These are phyloP conservation scores for Pachydiplax longipennis DNA, from an alignment of 2,888 invertebrate genomes.

Conservation along the genomic window DNA sequence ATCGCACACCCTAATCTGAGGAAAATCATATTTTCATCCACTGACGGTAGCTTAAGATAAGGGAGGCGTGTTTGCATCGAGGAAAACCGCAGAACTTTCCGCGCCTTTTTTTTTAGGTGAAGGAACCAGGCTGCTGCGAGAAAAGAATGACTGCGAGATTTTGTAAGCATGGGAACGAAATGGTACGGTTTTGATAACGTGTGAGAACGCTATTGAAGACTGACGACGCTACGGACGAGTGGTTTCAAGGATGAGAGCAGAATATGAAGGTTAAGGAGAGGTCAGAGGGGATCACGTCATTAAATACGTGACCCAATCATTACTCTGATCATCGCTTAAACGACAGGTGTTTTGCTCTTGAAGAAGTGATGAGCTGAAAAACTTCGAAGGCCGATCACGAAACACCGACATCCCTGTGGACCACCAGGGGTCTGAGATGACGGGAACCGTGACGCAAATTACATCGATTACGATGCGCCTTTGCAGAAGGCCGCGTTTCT, in stretches of 20 bases:
- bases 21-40: not conserved
- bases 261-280: constrained; percentile 3
- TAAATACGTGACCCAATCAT: not conserved
- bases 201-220: not conserved
- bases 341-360: not conserved
- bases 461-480: not conserved
- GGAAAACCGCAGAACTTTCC: constrained; percentile 7
- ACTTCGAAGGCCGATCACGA: not conserved
- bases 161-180: not conserved
- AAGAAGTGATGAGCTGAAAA: not conserved
- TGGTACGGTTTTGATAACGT: not conserved
- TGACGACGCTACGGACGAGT: not conserved
- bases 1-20: not conserved
- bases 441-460: not conserved
- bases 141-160: not conserved
- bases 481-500: not conserved
- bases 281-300: not conserved
- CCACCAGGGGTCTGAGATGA: not conserved
- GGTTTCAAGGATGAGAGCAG: constrained; percentile 1
- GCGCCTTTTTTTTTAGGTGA: constrained; percentile 5
- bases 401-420: not conserved
- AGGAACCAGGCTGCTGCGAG: not conserved
- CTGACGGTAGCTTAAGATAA: not conserved
- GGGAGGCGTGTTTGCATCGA: not conserved
- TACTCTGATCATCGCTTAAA: not conserved